Evolutionary conservation across 2,888 invertebrate species (phyloP).

Genomic region (Caenorhabditis sp.): DNA sequence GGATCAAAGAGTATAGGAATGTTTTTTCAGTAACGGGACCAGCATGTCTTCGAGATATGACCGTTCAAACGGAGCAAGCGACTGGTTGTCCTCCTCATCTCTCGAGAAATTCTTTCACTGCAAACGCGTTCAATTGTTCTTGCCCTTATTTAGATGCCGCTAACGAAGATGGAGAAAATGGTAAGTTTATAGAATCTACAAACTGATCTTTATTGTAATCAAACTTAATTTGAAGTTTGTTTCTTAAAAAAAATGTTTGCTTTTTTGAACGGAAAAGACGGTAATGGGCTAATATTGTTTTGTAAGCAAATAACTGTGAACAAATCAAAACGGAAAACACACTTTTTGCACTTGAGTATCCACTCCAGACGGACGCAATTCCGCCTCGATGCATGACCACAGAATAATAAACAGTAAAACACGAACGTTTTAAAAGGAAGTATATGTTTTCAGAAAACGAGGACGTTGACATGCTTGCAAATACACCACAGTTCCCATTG

Average conservation of each 20-base stretch:
- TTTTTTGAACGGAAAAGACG: slow-evolving; percentile 29
- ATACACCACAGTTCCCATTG: slow-evolving; percentile 64
- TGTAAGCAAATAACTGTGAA: slow-evolving; percentile 62
- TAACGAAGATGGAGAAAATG: slow-evolving; percentile 54
- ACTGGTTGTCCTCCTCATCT: slow-evolving; percentile 76
- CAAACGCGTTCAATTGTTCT: slow-evolving; percentile 72
- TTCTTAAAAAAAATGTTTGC: slow-evolving; percentile 30
- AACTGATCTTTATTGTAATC: too few relatives aligned
- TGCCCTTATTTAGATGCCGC: slow-evolving; percentile 70
- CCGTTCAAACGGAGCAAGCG: slow-evolving; percentile 74
- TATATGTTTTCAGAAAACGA: slow-evolving; percentile 58
- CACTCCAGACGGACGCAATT: slow-evolving; percentile 46
- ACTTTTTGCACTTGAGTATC: slow-evolving; percentile 64
- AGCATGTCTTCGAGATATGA: slow-evolving; percentile 73
- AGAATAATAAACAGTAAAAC: slow-evolving; percentile 18
- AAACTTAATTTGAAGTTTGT: too few relatives aligned
- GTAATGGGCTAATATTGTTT: slow-evolving; percentile 22
- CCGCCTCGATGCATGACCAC: slow-evolving; percentile 52
- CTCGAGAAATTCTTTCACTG: slow-evolving; percentile 71
- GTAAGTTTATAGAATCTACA: too few relatives aligned
- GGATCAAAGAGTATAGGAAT: too few relatives aligned
- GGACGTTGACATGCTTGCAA: slow-evolving; percentile 65
- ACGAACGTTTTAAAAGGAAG: not conserved
- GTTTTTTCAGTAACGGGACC: slow-evolving; percentile 67
- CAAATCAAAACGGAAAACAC: slow-evolving; percentile 42